Percentiles rank a stretch among this genome's conserved stretches.
Conservation (phyloP, 2,888 invertebrate genomes). For the Mamestra brassicae region DNA sequence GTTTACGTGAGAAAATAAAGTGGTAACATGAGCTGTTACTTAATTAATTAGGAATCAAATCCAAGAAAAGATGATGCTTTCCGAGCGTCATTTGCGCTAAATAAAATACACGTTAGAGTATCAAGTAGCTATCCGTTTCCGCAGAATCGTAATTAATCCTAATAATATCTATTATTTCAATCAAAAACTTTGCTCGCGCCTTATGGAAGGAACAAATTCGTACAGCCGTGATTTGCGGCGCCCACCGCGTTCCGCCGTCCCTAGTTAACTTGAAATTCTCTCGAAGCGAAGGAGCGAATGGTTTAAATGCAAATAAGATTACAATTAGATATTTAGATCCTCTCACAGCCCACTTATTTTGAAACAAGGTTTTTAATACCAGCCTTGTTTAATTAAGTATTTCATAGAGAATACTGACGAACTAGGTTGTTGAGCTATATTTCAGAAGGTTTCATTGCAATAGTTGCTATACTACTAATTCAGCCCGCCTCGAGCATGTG, state of each 20-base stretch:
- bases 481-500: not conserved
- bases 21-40: conserved; percentile 1
- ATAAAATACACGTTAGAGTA: conserved; percentile 28
- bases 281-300: conserved; percentile 71
- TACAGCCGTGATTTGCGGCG: conserved; percentile 66
- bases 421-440: conserved; percentile 50
- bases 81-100: not conserved
- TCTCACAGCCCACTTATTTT: conserved; percentile 75
- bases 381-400: conserved; percentile 73
- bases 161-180: conserved; percentile 66
- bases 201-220: conserved; percentile 68
- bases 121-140: conserved; percentile 41
- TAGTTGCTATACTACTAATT: not conserved
- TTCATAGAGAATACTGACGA: conserved; percentile 65
- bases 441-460: conserved; percentile 1
- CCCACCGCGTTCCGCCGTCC: conserved; percentile 50
- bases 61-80: not conserved
- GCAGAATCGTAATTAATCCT: conserved; percentile 55
- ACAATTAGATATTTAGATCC: conserved; percentile 82
- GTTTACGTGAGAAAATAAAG: not conserved
- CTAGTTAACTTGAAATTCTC: conserved; percentile 71
- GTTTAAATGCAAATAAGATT: conserved; percentile 83
- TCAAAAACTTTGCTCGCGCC: conserved; percentile 62
- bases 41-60: conserved; percentile 7
- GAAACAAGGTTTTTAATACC: conserved; percentile 76